Evolutionary conservation across 1,140 invertebrate species (phyloP).

Genomic region (Propsilocerus akamusi): DNA sequence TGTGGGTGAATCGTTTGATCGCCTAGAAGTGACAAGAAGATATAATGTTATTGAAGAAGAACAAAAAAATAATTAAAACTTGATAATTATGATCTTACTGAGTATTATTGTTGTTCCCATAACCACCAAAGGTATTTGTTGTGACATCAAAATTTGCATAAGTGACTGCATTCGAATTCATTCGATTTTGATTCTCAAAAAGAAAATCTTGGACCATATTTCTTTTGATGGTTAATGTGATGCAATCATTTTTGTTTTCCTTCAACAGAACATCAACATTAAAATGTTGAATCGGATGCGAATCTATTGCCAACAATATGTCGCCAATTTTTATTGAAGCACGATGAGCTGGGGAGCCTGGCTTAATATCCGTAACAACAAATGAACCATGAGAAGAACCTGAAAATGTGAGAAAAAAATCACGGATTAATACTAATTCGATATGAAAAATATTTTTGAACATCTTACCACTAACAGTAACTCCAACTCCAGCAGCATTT

Average conservation of each 20-base stretch:
- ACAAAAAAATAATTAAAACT: neutral
- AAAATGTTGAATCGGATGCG: slow-evolving; percentile 54
- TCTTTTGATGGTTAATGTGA: slow-evolving; percentile 21
- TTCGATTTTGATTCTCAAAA: slow-evolving; percentile 12
- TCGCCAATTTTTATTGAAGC: slow-evolving; percentile 73
- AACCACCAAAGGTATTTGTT: neutral
- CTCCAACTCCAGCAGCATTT: slow-evolving; percentile 51
- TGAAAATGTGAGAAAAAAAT: neutral
- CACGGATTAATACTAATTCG: too few relatives aligned
- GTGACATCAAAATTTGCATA: neutral
- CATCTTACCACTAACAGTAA: slow-evolving; percentile 59
- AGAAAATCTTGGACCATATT: slow-evolving; percentile 21
- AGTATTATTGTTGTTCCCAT: neutral
- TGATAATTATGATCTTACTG: neutral
- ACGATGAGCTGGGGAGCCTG: slow-evolving; percentile 78
- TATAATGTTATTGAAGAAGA: neutral
- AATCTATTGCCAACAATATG: slow-evolving; percentile 71
- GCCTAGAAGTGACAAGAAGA: neutral
- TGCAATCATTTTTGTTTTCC: slow-evolving; percentile 15
- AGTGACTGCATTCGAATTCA: slow-evolving; percentile 11
- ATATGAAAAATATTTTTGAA: neutral
- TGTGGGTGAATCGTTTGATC: neutral
- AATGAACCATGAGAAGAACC: slow-evolving; percentile 37
- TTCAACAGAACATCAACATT: slow-evolving; percentile 22
- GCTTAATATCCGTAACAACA: slow-evolving; percentile 66